A percentile compares a stretch with the other conserved stretches of the same genome.
Evolutionary conservation across 2,113 vertebrate genomes (phyloP).

Genomic region (Pelmatolapia mariae): DNA sequence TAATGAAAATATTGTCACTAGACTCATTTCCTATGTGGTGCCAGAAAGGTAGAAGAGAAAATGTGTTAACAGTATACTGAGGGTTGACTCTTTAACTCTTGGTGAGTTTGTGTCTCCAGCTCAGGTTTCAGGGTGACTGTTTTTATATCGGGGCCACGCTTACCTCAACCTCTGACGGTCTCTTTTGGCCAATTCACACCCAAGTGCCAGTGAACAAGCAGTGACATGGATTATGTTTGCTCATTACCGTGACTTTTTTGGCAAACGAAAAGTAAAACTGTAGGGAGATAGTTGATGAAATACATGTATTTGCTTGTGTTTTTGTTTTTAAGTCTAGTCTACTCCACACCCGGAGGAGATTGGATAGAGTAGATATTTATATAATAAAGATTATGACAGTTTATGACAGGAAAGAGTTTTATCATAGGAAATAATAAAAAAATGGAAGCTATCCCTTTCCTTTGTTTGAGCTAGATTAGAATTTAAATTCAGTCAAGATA

Average conservation of each 20-base stretch:
- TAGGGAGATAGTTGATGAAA: neutral
- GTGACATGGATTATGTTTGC: conserved; percentile 23
- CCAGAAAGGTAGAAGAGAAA: conserved; percentile 74
- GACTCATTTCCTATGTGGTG: conserved; percentile 82
- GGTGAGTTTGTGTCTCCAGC: conserved; percentile 55
- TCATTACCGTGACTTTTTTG: neutral
- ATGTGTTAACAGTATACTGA: conserved; percentile 76
- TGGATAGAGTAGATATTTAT: neutral
- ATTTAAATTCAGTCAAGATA: neutral
- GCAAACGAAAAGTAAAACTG: neutral
- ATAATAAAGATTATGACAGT: neutral
- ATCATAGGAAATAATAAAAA: neutral
- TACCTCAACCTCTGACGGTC: conserved; percentile 53
- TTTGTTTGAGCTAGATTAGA: neutral
- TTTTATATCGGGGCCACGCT: conserved; percentile 68
- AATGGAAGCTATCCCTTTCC: neutral
- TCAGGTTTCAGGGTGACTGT: conserved; percentile 74
- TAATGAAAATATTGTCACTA: conserved; percentile 86
- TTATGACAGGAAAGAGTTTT: neutral
- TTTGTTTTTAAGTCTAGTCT: neutral
- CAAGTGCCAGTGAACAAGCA: conserved; percentile 22
- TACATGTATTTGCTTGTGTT: neutral
- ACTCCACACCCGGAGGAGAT: neutral
- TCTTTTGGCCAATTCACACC: conserved; percentile 40
- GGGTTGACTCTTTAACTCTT: conserved; percentile 56